Percentiles rank a stretch among this genome's conserved stretches.
These are phyloP conservation scores for Eospalax fontanierii DNA, from an alignment of 2,797 vertebrate species.

Conservation along the genomic window DNA sequence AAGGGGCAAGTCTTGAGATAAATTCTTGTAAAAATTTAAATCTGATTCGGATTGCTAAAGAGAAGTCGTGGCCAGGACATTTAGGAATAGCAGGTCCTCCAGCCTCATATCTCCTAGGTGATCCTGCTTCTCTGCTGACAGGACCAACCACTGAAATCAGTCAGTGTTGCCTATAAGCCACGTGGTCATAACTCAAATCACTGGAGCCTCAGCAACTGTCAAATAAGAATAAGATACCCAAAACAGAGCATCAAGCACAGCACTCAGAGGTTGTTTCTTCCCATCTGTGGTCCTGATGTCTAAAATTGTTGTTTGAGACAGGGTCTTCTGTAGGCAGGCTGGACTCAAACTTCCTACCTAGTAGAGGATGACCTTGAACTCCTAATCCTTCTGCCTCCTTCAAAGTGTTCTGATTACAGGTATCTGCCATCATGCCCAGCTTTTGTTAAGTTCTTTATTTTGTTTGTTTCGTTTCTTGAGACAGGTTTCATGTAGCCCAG, in stretches of 20 bases:
- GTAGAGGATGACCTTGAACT: no score
- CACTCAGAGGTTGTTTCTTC: background rate
- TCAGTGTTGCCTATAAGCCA: no score
- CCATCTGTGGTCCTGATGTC: background rate
- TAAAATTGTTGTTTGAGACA: background rate
- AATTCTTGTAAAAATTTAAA: background rate
- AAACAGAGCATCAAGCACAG: background rate
- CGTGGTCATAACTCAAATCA: accelerated
- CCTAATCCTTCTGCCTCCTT: background rate
- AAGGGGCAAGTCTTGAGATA: background rate
- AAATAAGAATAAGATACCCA: background rate
- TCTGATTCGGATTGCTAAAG: accelerated
- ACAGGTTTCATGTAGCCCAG: background rate
- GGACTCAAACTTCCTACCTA: background rate
- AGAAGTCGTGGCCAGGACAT: background rate
- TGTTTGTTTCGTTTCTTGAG: background rate
- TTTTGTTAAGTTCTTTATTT: background rate
- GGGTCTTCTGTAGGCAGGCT: no score
- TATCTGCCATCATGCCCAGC: background rate
- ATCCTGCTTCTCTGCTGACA: background rate
- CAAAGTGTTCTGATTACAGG: background rate
- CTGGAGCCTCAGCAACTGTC: background rate
- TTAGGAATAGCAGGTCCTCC: background rate
- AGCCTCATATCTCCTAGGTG: accelerated
- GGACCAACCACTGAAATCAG: accelerated